phyloP scores from a whole-genome alignment of 1,140 invertebrate species.

The Drosophila baimaii region DNA sequence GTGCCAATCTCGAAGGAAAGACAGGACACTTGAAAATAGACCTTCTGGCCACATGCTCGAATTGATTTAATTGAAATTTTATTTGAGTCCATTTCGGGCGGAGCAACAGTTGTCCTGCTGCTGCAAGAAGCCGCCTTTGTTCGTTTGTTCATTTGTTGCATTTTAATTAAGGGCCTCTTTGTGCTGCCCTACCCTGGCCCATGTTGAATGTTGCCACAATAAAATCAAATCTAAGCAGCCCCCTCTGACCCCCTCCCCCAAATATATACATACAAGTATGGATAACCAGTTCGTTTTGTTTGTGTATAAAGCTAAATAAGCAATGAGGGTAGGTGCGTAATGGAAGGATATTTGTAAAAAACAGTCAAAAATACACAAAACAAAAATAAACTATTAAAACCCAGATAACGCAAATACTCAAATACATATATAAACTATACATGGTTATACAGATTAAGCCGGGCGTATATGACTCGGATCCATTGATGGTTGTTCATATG shows the following conservation, averaged over 20 bases:
- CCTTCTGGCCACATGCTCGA: constrained; percentile 48
- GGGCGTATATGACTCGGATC: constrained; percentile 3
- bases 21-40: constrained; percentile 29
- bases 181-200: constrained; percentile 34
- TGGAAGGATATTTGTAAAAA: constrained; percentile 38
- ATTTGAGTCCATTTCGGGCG: constrained; percentile 33
- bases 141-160: constrained; percentile 62
- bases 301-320: constrained; percentile 30
- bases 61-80: constrained; percentile 67
- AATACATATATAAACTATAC: constrained; percentile 13
- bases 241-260: neutral
- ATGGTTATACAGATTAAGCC: constrained; percentile 34
- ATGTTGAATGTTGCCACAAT: constrained; percentile 37
- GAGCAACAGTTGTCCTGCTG: constrained; percentile 48
- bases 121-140: constrained; percentile 6
- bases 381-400: neutral
- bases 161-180: constrained; percentile 74
- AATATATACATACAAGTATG: constrained; percentile 13
- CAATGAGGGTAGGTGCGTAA: constrained; percentile 1
- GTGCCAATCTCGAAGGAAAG: constrained; percentile 9
- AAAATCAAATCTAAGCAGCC: constrained; percentile 30
- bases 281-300: constrained; percentile 30
- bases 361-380: neutral
- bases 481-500: constrained; percentile 55
- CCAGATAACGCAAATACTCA: neutral